phyloP scores from a whole-genome alignment of 1,140 invertebrate species.

The Meloidogyne exigua region DNA sequence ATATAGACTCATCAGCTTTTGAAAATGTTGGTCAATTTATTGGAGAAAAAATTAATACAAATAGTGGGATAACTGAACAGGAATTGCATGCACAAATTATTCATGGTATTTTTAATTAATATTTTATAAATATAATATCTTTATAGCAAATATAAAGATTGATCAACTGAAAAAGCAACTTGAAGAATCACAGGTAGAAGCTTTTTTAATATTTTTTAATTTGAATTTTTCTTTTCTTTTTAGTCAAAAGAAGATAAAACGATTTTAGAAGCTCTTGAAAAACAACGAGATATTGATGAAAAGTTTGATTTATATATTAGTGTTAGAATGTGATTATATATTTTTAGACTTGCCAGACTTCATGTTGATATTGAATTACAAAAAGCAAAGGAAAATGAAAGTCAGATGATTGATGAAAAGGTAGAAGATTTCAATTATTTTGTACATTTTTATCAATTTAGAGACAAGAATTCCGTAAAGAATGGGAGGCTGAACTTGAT shows the following conservation, averaged over 20 bases:
- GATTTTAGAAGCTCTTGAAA: conserved; percentile 49
- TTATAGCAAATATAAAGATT: conserved; percentile 67
- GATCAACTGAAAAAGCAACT: conserved; percentile 68
- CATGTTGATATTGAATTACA: conserved; percentile 43
- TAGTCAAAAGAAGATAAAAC: not conserved
- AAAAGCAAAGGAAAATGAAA: conserved; percentile 33
- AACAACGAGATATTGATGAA: conserved; percentile 48
- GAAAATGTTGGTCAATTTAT: conserved; percentile 64
- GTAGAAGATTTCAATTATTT: conserved; percentile 23
- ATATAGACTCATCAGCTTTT: conserved; percentile 64
- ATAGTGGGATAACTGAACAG: conserved; percentile 47
- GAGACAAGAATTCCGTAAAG: conserved; percentile 65
- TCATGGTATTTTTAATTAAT: not conserved
- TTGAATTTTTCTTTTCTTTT: not conserved
- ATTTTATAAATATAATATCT: not conserved
- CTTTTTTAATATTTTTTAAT: not conserved
- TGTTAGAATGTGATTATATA: not conserved
- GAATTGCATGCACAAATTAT: conserved; percentile 67
- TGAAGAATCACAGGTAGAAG: conserved; percentile 64
- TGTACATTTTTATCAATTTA: conserved; percentile 13
- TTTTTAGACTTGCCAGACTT: conserved; percentile 17
- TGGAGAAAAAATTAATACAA: conserved; percentile 64
- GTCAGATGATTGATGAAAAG: conserved; percentile 64
- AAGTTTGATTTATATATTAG: conserved; percentile 7
- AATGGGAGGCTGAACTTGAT: conserved; percentile 75